phyloP scores from a whole-genome alignment of 2,888 invertebrate species.

The Ophion ellenae region DNA sequence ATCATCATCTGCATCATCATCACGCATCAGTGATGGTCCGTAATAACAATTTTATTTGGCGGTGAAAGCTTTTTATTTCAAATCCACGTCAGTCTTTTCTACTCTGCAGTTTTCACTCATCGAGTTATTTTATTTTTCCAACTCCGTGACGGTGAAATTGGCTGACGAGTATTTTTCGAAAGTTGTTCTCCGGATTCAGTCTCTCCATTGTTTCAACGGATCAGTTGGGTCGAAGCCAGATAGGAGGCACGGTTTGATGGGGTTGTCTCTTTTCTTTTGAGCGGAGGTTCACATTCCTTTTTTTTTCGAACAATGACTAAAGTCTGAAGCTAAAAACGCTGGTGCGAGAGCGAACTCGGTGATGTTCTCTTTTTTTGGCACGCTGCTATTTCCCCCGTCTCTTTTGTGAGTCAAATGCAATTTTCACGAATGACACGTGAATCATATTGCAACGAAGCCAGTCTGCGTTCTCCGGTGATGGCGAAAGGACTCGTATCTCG shows the following conservation, averaged over 20 bases:
- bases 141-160: background rate
- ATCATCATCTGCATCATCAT: background rate
- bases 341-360: too few relatives aligned
- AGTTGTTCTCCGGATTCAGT: background rate
- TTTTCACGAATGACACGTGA: slow-evolving; percentile 38
- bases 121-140: background rate
- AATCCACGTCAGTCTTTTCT: slow-evolving; percentile 7
- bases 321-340: background rate
- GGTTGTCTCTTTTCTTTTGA: background rate
- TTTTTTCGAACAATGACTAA: background rate
- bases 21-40: slow-evolving; percentile 27
- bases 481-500: slow-evolving; percentile 25
- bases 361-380: slow-evolving; percentile 3
- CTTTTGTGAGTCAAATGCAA: slow-evolving; percentile 13
- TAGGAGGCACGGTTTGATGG: background rate
- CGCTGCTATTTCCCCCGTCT: background rate
- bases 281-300: background rate
- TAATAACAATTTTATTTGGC: slow-evolving; percentile 25
- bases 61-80: background rate
- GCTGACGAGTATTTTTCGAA: background rate
- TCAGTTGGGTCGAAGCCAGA: background rate
- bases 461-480: slow-evolving; percentile 20
- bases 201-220: background rate
- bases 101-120: background rate
- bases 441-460: slow-evolving; percentile 20